Base-by-base conservation (phyloP, 2,888 invertebrate genomes). In the Drosophila sordidula region DNA sequence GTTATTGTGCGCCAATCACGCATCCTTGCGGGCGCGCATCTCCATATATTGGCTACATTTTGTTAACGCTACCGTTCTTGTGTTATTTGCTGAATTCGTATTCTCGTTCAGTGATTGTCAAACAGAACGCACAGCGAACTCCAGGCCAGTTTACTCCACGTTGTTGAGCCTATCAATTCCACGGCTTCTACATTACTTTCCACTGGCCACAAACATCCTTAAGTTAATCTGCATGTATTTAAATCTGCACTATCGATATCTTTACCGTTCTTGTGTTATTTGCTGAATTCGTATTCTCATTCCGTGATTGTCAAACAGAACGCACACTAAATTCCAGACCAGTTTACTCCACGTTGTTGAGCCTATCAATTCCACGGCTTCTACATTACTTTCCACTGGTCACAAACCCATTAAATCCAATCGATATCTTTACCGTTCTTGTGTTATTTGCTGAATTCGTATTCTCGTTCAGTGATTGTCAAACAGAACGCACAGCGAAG, bases 231-330 rank as follows among this genome's bases (percentile, higher is more conserved):
- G 16, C 8, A 9, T 3, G 6, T 9, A 41, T 29, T 5, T n/a
- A 38, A 6, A 41, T 16, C 9, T 25, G 26, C 16, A 18, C 9
- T 25, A 34, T 42, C 9, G 25, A 44, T 11, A 16, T 39, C 6
- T 4, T 12, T 18, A 75, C 39, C 80, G 90, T 90, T 89, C 89
- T 90, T 89, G 91, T 91, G 91, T 91, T 91, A 72, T 89, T 91
- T 78, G 76, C 85, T 88, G 89, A 80, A 75, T 66, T 67, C 59
- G 47, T 46, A 0, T 8, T 22, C 61, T 76, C 73, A 38, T 72
- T 83, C 70, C 63, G 75, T 16, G 80, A 78, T 80, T 72, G 91
- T 91, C 91, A 90, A 91, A 90, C 80, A 89, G 91, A 90, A 91
- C 91, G 82, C 32, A 91, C 36, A 92, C 34, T 65, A 80, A 87